phyloP scores from a whole-genome alignment of 2,797 vertebrate species.

The Sebastolobus alascanus region DNA sequence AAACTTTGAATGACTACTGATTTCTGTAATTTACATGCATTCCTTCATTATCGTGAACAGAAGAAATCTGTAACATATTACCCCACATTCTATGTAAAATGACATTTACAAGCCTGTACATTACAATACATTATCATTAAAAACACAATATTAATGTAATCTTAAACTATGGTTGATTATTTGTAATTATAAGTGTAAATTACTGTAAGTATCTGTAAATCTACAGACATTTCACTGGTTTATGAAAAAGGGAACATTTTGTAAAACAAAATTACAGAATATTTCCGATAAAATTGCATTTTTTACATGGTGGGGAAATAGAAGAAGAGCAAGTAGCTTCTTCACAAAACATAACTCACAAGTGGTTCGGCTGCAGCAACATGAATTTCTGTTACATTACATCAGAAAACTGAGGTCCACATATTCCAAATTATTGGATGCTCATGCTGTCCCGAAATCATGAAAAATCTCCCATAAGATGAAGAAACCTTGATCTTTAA shows the following conservation, averaged over 20 bases:
- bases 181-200: no score
- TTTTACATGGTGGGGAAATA: constrained; percentile 8
- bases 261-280: no score
- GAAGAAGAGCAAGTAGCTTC: constrained; percentile 7
- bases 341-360: constrained; percentile 18
- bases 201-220: no score
- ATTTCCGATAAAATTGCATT: background rate
- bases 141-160: no score
- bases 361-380: background rate
- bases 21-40: background rate
- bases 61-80: background rate
- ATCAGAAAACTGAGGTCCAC: constrained; percentile 11
- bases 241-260: no score
- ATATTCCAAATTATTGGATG: background rate
- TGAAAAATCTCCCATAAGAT: background rate
- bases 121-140: no score
- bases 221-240: no score
- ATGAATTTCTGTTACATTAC: constrained; percentile 8
- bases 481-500: background rate
- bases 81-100: background rate
- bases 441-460: background rate
- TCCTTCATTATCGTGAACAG: background rate
- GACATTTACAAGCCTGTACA: no score
- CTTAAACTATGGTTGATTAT: background rate
- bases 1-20: background rate